Percentiles rank a stretch among this genome's conserved stretches.
Evolutionary conservation across 2,113 vertebrate species (phyloP).

Genomic region (Hassar affinis): DNA sequence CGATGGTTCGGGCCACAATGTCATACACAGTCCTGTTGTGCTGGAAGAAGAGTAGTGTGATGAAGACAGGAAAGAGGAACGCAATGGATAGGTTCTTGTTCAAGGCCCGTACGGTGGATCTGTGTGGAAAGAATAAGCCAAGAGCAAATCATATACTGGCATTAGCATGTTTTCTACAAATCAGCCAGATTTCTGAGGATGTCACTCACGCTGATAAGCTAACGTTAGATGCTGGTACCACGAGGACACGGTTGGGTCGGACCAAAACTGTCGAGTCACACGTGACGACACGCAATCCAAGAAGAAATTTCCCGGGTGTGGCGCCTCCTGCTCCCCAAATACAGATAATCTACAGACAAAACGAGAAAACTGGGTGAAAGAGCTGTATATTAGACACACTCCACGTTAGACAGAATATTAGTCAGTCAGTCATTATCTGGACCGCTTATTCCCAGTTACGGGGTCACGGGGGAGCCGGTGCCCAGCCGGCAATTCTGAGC

Average conservation of each 20-base stretch:
- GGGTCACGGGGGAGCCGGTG: too few relatives aligned
- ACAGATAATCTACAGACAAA: constrained; percentile 82
- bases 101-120: constrained; percentile 89
- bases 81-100: constrained; percentile 99
- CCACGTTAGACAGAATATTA: background rate
- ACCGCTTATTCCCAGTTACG: too few relatives aligned
- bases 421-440: too few relatives aligned
- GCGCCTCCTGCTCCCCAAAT: constrained; percentile 95
- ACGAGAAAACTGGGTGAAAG: background rate
- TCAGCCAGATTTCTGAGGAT: background rate
- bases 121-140: constrained; percentile 55
- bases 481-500: too few relatives aligned
- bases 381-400: background rate
- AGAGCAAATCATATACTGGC: background rate
- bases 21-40: constrained; percentile 96
- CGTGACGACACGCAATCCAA: constrained; percentile 87
- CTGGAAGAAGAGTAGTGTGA: constrained; percentile 93
- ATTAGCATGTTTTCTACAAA: background rate
- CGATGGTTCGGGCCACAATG: constrained; percentile 93
- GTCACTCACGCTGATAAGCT: constrained; percentile 90
- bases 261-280: constrained; percentile 89
- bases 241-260: constrained; percentile 86
- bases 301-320: constrained; percentile 92
- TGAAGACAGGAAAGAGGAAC: constrained; percentile 93
- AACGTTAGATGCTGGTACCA: constrained; percentile 89